Percentiles rank a stretch among this genome's conserved stretches.
Evolutionary conservation across 1,140 invertebrate species (phyloP).

Genomic region (Hylyphantes graminicola): DNA sequence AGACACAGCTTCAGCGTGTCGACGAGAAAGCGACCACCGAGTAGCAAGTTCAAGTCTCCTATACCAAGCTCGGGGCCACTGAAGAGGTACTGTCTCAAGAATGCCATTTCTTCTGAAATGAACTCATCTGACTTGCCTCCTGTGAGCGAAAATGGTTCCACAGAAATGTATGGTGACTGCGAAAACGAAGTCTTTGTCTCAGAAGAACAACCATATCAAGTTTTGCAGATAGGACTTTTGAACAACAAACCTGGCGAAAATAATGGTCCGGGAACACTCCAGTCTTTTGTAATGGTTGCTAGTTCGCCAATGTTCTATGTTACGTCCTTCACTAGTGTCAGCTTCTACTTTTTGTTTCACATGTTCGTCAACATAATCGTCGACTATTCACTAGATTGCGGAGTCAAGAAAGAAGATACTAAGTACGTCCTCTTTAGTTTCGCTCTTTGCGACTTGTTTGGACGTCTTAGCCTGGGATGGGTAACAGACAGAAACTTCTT

Average conservation of each 20-base stretch:
- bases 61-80: conserved; percentile 19
- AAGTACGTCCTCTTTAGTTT: conserved; percentile 59
- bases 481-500: conserved; percentile 53
- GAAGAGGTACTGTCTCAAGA: conserved; percentile 1
- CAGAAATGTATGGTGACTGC: neutral
- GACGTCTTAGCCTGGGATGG: conserved; percentile 56
- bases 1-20: conserved; percentile 35
- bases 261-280: neutral
- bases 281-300: conserved; percentile 11
- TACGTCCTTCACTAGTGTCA: conserved; percentile 31
- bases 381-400: conserved; percentile 61
- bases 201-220: neutral
- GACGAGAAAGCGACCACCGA: conserved; percentile 1
- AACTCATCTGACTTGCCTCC: neutral
- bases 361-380: conserved; percentile 57
- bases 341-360: conserved; percentile 40
- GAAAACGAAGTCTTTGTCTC: neutral
- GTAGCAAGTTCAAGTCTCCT: neutral
- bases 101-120: conserved; percentile 1
- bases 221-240: neutral
- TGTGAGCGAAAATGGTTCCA: neutral
- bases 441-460: conserved; percentile 59
- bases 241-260: neutral
- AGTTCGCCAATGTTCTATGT: conserved; percentile 39
- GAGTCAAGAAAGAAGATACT: conserved; percentile 24